Evolutionary conservation across 2,888 invertebrate species (phyloP).

Genomic region (Psylliodes chrysocephalus): DNA sequence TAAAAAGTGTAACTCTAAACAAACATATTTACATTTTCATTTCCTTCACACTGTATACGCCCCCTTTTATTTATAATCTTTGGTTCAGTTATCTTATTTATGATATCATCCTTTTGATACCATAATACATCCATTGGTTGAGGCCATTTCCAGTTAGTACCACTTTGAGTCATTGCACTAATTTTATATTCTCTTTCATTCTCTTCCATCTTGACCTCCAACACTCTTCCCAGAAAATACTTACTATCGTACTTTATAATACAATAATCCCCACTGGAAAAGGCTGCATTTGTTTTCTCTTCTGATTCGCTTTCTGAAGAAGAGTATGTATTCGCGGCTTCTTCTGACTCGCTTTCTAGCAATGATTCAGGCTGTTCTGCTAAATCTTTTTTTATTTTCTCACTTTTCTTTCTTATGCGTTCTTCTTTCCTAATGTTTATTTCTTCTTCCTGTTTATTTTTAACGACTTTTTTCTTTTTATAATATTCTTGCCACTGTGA

Average conservation of each 20-base stretch:
- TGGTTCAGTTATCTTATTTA: slow-evolving; percentile 1
- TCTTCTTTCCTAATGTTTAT: not conserved
- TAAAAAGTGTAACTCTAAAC: too few relatives aligned
- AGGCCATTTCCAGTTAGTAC: not conserved
- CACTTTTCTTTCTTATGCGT: not conserved
- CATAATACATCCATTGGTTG: not conserved
- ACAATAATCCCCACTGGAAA: not conserved
- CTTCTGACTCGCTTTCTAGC: not conserved
- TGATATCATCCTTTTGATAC: not conserved
- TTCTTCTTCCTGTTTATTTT: not conserved
- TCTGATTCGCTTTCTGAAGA: not conserved
- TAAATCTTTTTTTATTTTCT: not conserved
- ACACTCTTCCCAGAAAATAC: slow-evolving; percentile 6
- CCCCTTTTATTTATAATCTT: too few relatives aligned
- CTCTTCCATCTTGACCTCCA: not conserved
- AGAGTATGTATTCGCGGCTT: too few relatives aligned
- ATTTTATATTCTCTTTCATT: not conserved
- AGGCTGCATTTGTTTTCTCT: not conserved
- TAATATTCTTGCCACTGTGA: not conserved
- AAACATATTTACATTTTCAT: too few relatives aligned
- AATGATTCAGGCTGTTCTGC: not conserved
- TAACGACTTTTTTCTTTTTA: not conserved
- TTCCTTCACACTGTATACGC: too few relatives aligned
- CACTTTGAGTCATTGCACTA: slow-evolving; percentile 9
- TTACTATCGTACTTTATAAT: not conserved